phyloP scores from a whole-genome alignment of 2,888 invertebrate genomes.

The Mongoloraphidia duomilia region DNA sequence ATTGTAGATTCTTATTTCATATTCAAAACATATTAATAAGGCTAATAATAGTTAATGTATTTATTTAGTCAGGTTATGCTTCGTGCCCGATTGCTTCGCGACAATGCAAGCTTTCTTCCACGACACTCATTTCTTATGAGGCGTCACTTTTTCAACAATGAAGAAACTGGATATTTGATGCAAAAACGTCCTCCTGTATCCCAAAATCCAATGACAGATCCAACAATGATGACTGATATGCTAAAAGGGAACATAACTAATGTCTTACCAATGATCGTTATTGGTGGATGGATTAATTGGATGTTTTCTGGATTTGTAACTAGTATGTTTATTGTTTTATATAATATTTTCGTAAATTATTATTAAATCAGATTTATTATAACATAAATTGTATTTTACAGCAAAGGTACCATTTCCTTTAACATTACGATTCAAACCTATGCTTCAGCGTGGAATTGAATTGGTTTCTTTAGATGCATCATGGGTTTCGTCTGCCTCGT shows the following conservation, averaged over 20 bases:
- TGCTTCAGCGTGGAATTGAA: conserved; percentile 97
- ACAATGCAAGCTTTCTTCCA: conserved; percentile 95
- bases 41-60: conserved; percentile 12
- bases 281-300: conserved; percentile 99
- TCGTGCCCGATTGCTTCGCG: conserved; percentile 77
- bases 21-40: too few relatives aligned
- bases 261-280: conserved; percentile 96
- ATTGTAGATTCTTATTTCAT: background rate
- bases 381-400: conserved; percentile 25
- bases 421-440: conserved; percentile 95
- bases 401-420: conserved; percentile 98
- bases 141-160: conserved; percentile 89
- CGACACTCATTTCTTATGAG: conserved; percentile 84
- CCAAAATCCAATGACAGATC: conserved; percentile 90
- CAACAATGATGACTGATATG: conserved; percentile 97
- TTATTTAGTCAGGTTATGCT: conserved; percentile 77
- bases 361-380: background rate
- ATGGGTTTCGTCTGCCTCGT: conserved; percentile 99
- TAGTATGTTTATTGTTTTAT: conserved; percentile 38
- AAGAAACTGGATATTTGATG: conserved; percentile 88
- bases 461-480: conserved; percentile 90
- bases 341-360: too few relatives aligned
- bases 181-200: conserved; percentile 77
- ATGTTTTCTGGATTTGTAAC: conserved; percentile 99
- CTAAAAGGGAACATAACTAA: conserved; percentile 97